Evolutionary conservation across 1,140 invertebrate genomes (phyloP), one percentile per base, ranked within the genome.

Genomic region (Drosophila ogumai): DNA sequence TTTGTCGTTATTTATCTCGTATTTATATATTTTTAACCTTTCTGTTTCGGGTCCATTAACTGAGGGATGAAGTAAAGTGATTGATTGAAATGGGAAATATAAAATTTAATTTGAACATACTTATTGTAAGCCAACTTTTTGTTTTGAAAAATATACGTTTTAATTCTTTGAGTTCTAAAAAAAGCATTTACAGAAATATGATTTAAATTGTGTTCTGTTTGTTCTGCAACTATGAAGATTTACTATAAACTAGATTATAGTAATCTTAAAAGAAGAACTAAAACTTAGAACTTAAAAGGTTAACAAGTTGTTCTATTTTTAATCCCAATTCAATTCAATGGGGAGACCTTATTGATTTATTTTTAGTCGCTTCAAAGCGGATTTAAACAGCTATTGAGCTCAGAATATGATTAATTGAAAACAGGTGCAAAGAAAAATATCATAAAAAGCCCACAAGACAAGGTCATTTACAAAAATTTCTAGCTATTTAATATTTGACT

Each of bases 1-100:
- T 81, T 61, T 75, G 13, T 56, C 52, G 44, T 77, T 72, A 59
- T 72, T 71, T 57, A 72, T 72, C 69, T 72, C 12, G 36, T 59
- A 59, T 72, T 59, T 72, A 17, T 69, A 69, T 68, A 55, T 59
- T 59, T 72, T 8, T 8, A 40, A 36, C 28, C 19, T 36, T 13
- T 1, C 25, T 44, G 3, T 10, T 2, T 4, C 3, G 75, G 63
- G 46, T 44, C 19, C 19, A 46, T 74, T 54, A 36, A 43, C 71
- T 74, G 28, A 3, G 9, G 7, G 13, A 9, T 41, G 6, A 31
- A 12, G 22, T 12, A 32, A 15, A 6, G 13, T 38, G 31, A 32
- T 9, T 12, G 5, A 15, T 38, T 38, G 13, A 38, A 6, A 38
- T 38, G 4, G 12, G 2, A 34, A 34, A 34, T 34, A 3, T 8